A percentile compares a stretch with the other conserved stretches of the same genome.
Conservation (phyloP, 2,888 invertebrate species). For the Clanis bilineata region DNA sequence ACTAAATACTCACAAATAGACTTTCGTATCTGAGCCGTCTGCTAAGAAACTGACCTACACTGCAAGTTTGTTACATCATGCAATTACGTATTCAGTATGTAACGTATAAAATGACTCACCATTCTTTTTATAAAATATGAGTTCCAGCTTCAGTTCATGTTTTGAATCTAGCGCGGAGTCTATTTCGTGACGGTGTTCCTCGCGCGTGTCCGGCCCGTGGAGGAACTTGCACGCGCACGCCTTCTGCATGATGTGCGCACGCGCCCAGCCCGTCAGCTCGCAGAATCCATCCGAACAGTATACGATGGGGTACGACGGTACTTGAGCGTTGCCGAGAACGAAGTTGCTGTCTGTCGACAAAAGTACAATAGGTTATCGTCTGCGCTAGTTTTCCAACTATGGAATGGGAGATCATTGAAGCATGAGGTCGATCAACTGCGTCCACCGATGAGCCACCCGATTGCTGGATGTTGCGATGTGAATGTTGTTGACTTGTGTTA, state of each 20-base stretch:
- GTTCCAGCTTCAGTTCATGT: conserved; percentile 95
- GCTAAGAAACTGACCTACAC: neutral
- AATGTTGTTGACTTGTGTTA: too few relatives aligned
- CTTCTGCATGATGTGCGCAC: conserved; percentile 98
- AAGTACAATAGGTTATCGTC: neutral
- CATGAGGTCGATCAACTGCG: neutral
- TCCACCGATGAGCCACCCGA: too few relatives aligned
- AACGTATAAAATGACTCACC: conserved; percentile 82
- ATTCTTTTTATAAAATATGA: conserved; percentile 97
- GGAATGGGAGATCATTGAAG: neutral
- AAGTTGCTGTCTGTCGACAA: conserved; percentile 93
- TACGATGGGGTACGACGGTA: conserved; percentile 94
- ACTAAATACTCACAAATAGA: too few relatives aligned
- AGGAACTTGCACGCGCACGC: conserved; percentile 97
- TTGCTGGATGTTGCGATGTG: too few relatives aligned
- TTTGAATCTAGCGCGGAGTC: conserved; percentile 94
- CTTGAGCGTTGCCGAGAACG: conserved; percentile 97
- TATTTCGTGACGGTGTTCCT: conserved; percentile 93
- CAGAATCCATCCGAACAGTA: conserved; percentile 98
- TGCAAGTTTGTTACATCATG: neutral
- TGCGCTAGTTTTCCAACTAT: neutral
- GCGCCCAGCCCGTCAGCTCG: conserved; percentile 95
- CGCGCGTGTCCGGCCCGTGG: conserved; percentile 94
- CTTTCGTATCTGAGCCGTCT: neutral
- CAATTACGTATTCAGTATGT: neutral